phyloP scores from a whole-genome alignment of 1,140 invertebrate genomes.

The Leptopilina boulardi region DNA sequence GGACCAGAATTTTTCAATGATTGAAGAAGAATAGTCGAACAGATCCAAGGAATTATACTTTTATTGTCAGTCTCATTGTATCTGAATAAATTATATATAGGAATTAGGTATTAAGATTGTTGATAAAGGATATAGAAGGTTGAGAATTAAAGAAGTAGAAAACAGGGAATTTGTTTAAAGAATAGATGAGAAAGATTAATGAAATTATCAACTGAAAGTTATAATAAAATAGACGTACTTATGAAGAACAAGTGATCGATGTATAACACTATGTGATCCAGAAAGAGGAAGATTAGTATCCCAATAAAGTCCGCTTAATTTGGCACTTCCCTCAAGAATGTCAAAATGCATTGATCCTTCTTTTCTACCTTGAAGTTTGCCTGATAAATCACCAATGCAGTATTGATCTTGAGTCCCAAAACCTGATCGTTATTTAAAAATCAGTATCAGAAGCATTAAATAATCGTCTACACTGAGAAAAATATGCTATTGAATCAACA shows the following conservation, averaged over 20 bases:
- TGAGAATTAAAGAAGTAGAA: slow-evolving; percentile 35
- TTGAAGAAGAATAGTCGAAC: slow-evolving; percentile 81
- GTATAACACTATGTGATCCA: slow-evolving; percentile 86
- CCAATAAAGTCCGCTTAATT: slow-evolving; percentile 85
- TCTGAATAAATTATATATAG: slow-evolving; percentile 61
- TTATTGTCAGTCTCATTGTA: slow-evolving; percentile 73
- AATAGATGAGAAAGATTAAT: too few species aligned
- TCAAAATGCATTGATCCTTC: slow-evolving; percentile 82
- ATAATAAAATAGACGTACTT: too few species aligned
- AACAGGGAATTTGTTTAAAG: too few species aligned
- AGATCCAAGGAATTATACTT: slow-evolving; percentile 81
- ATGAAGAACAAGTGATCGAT: slow-evolving; percentile 89
- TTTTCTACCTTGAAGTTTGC: slow-evolving; percentile 87
- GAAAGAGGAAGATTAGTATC: slow-evolving; percentile 92
- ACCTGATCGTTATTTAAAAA: slow-evolving; percentile 69
- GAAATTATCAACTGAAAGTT: too few species aligned
- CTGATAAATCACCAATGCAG: slow-evolving; percentile 91
- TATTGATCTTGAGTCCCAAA: slow-evolving; percentile 92
- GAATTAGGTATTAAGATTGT: too few species aligned
- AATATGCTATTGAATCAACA: too few species aligned
- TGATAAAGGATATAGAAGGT: too few species aligned
- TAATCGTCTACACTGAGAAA: too few species aligned
- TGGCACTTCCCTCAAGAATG: slow-evolving; percentile 81
- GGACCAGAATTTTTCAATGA: slow-evolving; percentile 81
- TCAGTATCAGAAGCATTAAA: too few species aligned